A percentile compares a stretch with the other conserved stretches of the same genome.
Conservation (phyloP, 2,888 invertebrate genomes). For the Chaetoderma sp. region DNA sequence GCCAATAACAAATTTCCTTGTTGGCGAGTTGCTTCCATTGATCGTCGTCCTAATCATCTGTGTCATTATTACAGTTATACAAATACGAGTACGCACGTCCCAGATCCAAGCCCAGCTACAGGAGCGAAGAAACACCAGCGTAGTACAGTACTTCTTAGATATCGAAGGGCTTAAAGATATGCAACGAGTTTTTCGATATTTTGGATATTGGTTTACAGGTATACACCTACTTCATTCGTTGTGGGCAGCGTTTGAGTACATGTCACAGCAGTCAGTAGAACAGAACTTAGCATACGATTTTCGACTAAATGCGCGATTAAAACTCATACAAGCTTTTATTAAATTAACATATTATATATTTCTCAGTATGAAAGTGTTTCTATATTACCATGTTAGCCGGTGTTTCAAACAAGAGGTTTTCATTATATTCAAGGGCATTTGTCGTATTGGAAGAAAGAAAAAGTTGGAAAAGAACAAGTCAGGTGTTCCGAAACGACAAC, state of each 20-base stretch:
- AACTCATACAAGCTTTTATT: slow-evolving; percentile 35
- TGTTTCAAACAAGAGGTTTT: slow-evolving; percentile 43
- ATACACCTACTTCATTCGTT: too few relatives aligned
- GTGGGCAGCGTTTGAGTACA: too few relatives aligned
- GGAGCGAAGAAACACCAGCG: neutral
- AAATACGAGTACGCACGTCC: neutral
- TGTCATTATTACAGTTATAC: slow-evolving; percentile 38
- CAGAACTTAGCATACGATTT: neutral
- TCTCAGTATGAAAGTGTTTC: slow-evolving; percentile 49
- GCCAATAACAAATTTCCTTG: slow-evolving; percentile 55
- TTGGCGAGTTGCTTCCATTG: slow-evolving; percentile 54
- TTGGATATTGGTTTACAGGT: slow-evolving; percentile 37
- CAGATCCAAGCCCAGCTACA: neutral
- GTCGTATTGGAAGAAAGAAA: too few relatives aligned
- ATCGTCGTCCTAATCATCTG: slow-evolving; percentile 41
- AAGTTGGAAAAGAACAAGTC: too few relatives aligned
- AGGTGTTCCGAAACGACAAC: too few relatives aligned
- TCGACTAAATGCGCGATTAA: slow-evolving; percentile 5
- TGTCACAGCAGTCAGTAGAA: slow-evolving; percentile 26
- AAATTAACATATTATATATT: slow-evolving; percentile 41
- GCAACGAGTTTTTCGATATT: slow-evolving; percentile 33
- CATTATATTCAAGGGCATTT: neutral
- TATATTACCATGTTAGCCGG: slow-evolving; percentile 46
- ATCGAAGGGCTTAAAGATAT: slow-evolving; percentile 35
- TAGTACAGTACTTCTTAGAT: slow-evolving; percentile 38